phyloP scores from a whole-genome alignment of 2,888 invertebrate genomes.

The Piscicola geometra region DNA sequence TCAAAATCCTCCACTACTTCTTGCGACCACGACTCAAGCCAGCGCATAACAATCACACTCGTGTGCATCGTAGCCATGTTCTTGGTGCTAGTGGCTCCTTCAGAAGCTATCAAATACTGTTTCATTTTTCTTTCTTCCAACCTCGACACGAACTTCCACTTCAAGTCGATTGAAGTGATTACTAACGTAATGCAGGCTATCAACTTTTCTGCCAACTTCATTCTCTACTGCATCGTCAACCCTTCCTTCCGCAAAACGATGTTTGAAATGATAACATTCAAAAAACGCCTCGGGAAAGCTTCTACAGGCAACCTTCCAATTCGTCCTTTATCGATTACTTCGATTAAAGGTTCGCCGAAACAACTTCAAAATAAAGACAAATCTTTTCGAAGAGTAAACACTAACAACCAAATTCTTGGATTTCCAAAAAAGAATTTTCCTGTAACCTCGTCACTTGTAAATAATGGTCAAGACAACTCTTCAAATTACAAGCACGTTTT shows the following conservation, averaged over 20 bases:
- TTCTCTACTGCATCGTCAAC: constrained; percentile 73
- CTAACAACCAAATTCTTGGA: neutral
- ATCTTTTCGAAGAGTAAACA: neutral
- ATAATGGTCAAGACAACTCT: neutral
- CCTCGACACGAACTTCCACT: constrained; percentile 42
- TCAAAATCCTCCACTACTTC: constrained; percentile 1
- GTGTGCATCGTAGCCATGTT: constrained; percentile 46
- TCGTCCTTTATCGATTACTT: neutral
- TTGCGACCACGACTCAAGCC: constrained; percentile 41
- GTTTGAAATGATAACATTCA: constrained; percentile 44
- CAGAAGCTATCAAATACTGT: constrained; percentile 45
- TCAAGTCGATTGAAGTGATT: constrained; percentile 52
- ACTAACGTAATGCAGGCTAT: constrained; percentile 71
- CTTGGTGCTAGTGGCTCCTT: constrained; percentile 45
- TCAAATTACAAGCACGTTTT: neutral
- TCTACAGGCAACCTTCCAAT: neutral
- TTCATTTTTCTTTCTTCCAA: constrained; percentile 40
- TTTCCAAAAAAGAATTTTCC: neutral
- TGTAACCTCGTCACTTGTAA: neutral
- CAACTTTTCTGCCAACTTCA: constrained; percentile 73
- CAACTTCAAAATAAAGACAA: neutral
- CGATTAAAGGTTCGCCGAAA: neutral
- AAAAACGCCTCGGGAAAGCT: neutral
- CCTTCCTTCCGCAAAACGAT: constrained; percentile 70
- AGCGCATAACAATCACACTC: constrained; percentile 45